A percentile compares a stretch with the other conserved stretches of the same genome.
These are phyloP conservation scores for Drosophila diplacantha DNA, from an alignment of 2,888 invertebrate species.

Conservation along the genomic window DNA sequence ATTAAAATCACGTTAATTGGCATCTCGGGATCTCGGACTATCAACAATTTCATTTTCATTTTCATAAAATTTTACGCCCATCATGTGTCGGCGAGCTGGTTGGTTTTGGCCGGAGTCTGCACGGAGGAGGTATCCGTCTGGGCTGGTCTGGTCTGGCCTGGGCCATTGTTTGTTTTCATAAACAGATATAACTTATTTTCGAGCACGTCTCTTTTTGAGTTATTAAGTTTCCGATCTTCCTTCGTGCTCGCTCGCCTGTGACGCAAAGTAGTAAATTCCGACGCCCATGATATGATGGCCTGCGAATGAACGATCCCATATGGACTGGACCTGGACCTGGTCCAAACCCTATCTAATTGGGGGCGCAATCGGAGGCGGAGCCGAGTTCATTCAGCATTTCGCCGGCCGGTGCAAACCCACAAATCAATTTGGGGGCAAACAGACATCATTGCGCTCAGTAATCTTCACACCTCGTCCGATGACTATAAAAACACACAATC, in stretches of 20 bases:
- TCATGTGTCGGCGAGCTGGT: constrained; percentile 51
- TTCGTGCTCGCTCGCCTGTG: constrained; percentile 40
- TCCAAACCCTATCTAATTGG: constrained; percentile 1
- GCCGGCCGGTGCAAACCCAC: constrained; percentile 38
- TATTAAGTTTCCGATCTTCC: constrained; percentile 51
- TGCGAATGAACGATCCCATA: constrained; percentile 60
- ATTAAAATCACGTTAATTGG: constrained; percentile 49
- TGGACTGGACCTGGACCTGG: constrained; percentile 26
- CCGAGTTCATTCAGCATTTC: constrained; percentile 33
- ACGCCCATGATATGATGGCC: constrained; percentile 29
- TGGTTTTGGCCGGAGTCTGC: background rate
- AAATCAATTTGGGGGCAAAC: constrained; percentile 45
- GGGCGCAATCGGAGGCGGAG: background rate
- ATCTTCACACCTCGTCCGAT: constrained; percentile 50
- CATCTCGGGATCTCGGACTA: constrained; percentile 41
- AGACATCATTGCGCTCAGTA: constrained; percentile 7
- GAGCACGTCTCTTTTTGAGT: constrained; percentile 57
- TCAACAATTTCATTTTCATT: constrained; percentile 46
- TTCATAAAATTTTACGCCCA: constrained; percentile 60
- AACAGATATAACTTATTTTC: constrained; percentile 54
- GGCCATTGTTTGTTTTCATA: constrained; percentile 61
- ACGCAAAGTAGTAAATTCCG: constrained; percentile 66
- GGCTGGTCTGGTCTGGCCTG: background rate
- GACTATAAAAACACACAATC: constrained; percentile 56
- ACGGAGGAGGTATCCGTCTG: constrained; percentile 1